These are phyloP conservation scores for Pitangus sulphuratus DNA, from an alignment of 2,797 vertebrate species.

Conservation along the genomic window DNA sequence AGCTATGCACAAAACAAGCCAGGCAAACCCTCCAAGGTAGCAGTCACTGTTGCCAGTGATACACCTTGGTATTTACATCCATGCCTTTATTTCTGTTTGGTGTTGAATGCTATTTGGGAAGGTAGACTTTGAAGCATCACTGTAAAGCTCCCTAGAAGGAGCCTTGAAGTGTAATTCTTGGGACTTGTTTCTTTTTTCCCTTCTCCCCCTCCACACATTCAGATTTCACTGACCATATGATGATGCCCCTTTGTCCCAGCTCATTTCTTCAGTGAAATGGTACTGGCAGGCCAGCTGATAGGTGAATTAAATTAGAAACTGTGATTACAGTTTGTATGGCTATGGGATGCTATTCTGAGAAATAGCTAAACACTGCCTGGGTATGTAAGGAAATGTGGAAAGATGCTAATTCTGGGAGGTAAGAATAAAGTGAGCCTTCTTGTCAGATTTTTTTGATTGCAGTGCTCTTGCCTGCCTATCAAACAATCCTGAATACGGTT, in stretches of 20 bases:
- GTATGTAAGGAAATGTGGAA: neutral
- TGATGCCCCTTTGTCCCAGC: neutral
- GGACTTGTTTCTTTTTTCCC: neutral
- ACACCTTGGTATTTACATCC: neutral
- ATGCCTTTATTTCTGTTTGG: neutral
- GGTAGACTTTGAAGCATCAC: neutral
- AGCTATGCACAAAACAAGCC: neutral
- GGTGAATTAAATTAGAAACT: neutral
- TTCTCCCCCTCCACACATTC: rapidly evolving
- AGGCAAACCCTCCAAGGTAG: neutral
- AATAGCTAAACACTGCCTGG: neutral
- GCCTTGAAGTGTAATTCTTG: neutral
- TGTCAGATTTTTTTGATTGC: neutral
- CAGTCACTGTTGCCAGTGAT: neutral
- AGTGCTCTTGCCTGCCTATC: neutral
- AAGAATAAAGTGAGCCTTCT: neutral
- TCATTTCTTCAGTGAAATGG: neutral
- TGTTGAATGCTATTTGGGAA: neutral
- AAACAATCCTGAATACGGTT: neutral
- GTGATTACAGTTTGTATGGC: neutral
- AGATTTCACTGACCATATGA: neutral
- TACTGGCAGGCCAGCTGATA: neutral
- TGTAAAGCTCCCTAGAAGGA: neutral
- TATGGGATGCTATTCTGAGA: neutral
- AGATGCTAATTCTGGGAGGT: neutral